Percentiles rank a stretch among this genome's conserved stretches.
Conservation (phyloP, 2,888 invertebrate species). For the Stenodema calcarata region DNA sequence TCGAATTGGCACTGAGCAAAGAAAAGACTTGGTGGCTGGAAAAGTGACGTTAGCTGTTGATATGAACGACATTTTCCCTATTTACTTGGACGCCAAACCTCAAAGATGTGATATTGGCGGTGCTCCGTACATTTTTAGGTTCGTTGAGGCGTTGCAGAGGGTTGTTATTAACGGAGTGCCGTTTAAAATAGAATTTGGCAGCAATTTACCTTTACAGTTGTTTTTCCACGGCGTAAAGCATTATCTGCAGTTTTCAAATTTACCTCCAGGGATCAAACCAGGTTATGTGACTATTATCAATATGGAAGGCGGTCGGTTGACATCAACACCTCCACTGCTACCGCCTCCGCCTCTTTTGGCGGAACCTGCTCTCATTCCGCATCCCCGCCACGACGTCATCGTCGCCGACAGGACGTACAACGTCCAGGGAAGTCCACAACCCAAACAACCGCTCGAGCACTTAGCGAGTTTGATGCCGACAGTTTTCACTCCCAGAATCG, state of each 20-base stretch:
- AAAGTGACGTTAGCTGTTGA: slow-evolving; percentile 85
- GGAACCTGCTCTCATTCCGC: neutral
- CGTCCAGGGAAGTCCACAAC: neutral
- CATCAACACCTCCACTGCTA: slow-evolving; percentile 49
- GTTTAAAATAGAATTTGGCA: slow-evolving; percentile 83
- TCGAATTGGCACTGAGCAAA: slow-evolving; percentile 79
- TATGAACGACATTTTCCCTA: slow-evolving; percentile 77
- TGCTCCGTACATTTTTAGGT: slow-evolving; percentile 76
- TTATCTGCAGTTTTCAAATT: slow-evolving; percentile 78
- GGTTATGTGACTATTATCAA: slow-evolving; percentile 74
- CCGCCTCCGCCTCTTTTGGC: slow-evolving; percentile 40
- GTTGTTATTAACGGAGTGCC: slow-evolving; percentile 81
- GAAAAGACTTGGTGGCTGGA: slow-evolving; percentile 83
- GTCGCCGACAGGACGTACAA: neutral
- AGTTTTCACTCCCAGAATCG: slow-evolving; percentile 66
- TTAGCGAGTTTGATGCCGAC: slow-evolving; percentile 72
- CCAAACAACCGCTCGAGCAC: slow-evolving; percentile 65
- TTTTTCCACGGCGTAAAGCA: slow-evolving; percentile 76
- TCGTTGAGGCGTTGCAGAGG: slow-evolving; percentile 78
- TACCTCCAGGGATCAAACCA: slow-evolving; percentile 76
- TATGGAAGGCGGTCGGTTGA: slow-evolving; percentile 71
- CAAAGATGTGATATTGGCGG: slow-evolving; percentile 75
- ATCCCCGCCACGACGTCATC: neutral
- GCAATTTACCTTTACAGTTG: slow-evolving; percentile 77
- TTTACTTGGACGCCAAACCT: slow-evolving; percentile 82